These are phyloP conservation scores for Agriotes lineatus DNA, from an alignment of 2,888 invertebrate genomes.

Conservation along the genomic window DNA sequence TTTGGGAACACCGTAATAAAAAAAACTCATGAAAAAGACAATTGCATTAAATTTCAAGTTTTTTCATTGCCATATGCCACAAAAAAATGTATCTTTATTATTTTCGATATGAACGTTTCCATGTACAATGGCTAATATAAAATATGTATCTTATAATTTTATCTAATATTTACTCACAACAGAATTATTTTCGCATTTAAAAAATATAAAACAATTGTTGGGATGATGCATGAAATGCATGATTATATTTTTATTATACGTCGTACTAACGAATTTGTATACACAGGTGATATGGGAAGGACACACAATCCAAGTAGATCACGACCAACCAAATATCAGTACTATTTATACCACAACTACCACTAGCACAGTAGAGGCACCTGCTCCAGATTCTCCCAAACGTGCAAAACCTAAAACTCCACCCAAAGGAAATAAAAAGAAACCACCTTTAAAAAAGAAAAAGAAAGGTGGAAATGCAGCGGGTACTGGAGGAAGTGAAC, in stretches of 20 bases:
- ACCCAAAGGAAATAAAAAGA: slow-evolving; percentile 65
- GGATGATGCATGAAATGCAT: too few species aligned
- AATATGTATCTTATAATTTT: too few species aligned
- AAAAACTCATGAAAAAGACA: too few species aligned
- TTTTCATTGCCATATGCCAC: too few species aligned
- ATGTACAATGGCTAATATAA: too few species aligned
- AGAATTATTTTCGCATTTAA: too few species aligned
- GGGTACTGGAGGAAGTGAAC: slow-evolving; percentile 68
- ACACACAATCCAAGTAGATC: slow-evolving; percentile 74
- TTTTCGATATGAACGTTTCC: too few species aligned
- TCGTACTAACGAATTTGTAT: slow-evolving; percentile 14
- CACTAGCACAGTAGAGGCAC: slow-evolving; percentile 49
- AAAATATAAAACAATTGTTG: too few species aligned
- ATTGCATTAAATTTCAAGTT: too few species aligned
- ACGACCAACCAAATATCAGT: slow-evolving; percentile 60
- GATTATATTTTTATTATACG: neutral
- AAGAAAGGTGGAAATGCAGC: slow-evolving; percentile 65
- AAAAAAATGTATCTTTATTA: too few species aligned
- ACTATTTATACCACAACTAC: slow-evolving; percentile 58
- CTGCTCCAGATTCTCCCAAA: slow-evolving; percentile 49
- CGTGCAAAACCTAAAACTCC: slow-evolving; percentile 61
- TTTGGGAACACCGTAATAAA: too few species aligned
- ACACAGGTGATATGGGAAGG: slow-evolving; percentile 77
- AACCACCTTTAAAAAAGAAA: slow-evolving; percentile 67
- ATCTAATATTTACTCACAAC: too few species aligned